Conservation (phyloP, 2,113 vertebrate species). For the Austrofundulus limnaeus region DNA sequence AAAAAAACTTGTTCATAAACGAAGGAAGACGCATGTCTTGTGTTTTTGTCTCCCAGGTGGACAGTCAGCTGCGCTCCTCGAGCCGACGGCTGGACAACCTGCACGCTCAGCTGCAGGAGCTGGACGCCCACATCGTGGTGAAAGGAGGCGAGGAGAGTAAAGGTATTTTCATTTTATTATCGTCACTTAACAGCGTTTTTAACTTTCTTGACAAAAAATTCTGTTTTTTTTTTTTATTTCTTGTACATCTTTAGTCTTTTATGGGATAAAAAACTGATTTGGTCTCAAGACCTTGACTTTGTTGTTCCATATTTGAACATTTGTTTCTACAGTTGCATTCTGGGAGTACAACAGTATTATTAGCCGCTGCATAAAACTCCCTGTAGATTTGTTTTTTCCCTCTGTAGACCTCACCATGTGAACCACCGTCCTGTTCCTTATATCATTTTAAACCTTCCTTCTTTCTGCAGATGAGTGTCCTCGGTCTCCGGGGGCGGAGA, state of each 20-base stretch:
- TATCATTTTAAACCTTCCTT: slow-evolving; percentile 19
- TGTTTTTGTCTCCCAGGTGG: slow-evolving; percentile 75
- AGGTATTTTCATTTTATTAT: slow-evolving; percentile 46
- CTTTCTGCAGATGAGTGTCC: slow-evolving; percentile 79
- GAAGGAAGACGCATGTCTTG: too few species aligned
- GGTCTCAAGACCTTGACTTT: not conserved
- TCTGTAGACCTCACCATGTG: slow-evolving; percentile 6
- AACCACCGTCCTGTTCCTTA: slow-evolving; percentile 28
- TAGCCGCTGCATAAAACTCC: slow-evolving; percentile 7
- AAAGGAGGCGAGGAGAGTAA: slow-evolving; percentile 79
- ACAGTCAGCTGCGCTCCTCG: slow-evolving; percentile 87
- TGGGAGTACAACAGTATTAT: not conserved
- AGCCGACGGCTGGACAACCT: slow-evolving; percentile 86
- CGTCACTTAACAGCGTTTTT: not conserved
- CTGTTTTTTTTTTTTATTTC: too few species aligned
- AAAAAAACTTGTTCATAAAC: too few species aligned
- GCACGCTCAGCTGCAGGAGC: slow-evolving; percentile 87
- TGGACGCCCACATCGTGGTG: slow-evolving; percentile 88
- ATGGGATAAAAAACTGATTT: not conserved
- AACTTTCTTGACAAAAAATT: too few species aligned
- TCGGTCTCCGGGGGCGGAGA: slow-evolving; percentile 77
- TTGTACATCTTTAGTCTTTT: too few species aligned
- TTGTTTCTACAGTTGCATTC: too few species aligned
- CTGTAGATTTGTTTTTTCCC: slow-evolving; percentile 7
- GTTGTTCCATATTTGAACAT: not conserved